These are phyloP conservation scores for Phyllostomus hastatus DNA, from an alignment of 2,113 vertebrate species.

Conservation along the genomic window DNA sequence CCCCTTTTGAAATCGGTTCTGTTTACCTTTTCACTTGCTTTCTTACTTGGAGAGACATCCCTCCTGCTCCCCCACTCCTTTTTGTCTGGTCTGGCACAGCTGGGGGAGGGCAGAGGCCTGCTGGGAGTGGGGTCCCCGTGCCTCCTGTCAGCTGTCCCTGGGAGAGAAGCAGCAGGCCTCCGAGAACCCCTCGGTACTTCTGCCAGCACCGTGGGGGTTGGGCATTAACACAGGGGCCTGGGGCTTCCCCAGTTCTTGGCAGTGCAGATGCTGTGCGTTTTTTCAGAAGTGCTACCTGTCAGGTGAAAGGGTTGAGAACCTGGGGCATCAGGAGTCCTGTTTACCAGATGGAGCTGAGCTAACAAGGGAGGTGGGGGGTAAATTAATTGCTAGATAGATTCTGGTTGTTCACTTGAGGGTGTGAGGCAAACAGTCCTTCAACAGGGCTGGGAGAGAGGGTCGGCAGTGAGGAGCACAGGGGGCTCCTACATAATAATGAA, in stretches of 20 bases:
- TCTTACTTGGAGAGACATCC: neutral
- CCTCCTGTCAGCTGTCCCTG: neutral
- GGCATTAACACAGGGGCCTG: neutral
- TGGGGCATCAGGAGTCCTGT: neutral
- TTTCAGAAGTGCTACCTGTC: neutral
- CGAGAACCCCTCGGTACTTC: neutral
- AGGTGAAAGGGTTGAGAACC: rapidly evolving
- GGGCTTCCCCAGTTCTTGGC: neutral
- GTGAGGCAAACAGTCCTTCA: neutral
- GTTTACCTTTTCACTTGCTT: neutral
- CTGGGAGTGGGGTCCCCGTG: neutral
- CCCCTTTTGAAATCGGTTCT: neutral
- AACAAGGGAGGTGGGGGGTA: neutral
- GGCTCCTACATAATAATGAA: rapidly evolving
- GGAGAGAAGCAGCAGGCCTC: neutral
- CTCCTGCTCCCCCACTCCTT: neutral
- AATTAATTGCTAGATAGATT: rapidly evolving
- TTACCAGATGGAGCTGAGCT: neutral
- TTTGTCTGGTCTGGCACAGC: neutral
- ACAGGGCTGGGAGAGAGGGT: neutral
- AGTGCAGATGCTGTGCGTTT: neutral
- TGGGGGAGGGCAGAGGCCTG: neutral
- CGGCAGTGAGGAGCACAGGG: neutral
- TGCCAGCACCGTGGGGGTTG: neutral
- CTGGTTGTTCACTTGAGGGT: neutral